Conservation (phyloP, 53 echinoderm and acorn worm genomes). For the Echinometra lucunter region DNA sequence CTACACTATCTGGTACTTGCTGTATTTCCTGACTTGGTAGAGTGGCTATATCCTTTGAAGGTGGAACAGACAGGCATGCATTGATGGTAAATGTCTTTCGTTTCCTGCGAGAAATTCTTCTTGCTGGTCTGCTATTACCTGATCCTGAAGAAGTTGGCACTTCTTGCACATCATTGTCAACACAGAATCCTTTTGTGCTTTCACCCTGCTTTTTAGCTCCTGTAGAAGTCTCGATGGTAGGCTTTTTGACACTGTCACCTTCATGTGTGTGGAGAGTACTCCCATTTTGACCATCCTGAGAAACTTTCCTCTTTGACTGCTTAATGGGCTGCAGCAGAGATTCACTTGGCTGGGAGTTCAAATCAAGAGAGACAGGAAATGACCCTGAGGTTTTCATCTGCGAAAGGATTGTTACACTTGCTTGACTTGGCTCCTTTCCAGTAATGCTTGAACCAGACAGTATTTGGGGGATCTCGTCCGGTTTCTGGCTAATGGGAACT, state of each 20-base stretch:
- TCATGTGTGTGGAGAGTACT: neutral
- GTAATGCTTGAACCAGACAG: neutral
- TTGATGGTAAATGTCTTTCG: conserved; percentile 52
- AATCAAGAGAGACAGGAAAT: conserved; percentile 45
- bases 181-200: no score
- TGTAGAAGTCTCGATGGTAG: neutral
- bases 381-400: conserved; percentile 44
- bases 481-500: neutral
- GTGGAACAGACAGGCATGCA: neutral
- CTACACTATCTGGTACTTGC: conserved; percentile 11
- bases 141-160: conserved; percentile 36
- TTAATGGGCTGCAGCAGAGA: conserved; percentile 53
- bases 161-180: neutral
- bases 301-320: conserved; percentile 26
- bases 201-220: conserved; percentile 6
- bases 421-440: neutral
- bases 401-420: conserved; percentile 40
- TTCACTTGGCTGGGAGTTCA: conserved; percentile 65
- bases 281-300: neutral
- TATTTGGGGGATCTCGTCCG: neutral
- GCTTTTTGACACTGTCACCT: neutral
- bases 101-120: conserved; percentile 4
- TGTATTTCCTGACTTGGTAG: neutral
- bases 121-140: conserved; percentile 7
- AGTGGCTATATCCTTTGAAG: neutral